A percentile compares a stretch with the other conserved stretches of the same genome.
Conservation (phyloP, 2,797 vertebrate genomes). For the Coracias cyanogaster region DNA sequence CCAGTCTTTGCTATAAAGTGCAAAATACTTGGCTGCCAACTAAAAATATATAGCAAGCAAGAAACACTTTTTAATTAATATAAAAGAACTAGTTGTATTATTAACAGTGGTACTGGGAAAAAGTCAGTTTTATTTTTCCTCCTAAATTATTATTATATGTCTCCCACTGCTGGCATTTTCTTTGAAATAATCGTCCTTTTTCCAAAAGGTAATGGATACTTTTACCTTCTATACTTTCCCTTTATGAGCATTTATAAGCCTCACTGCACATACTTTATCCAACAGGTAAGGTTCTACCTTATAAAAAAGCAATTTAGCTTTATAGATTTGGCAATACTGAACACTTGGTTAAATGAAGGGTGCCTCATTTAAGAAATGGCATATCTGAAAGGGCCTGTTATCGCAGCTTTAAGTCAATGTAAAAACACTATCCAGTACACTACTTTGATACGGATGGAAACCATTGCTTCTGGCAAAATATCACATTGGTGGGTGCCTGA, state of each 20-base stretch:
- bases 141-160: conserved; percentile 67
- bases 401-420: conserved; percentile 14
- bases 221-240: conserved; percentile 53
- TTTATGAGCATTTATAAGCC: conserved; percentile 71
- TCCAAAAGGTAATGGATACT: conserved; percentile 85
- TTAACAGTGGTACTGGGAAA: conserved; percentile 63
- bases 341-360: conserved; percentile 52
- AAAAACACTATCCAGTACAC: neutral
- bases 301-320: conserved; percentile 72
- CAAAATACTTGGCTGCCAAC: conserved; percentile 55
- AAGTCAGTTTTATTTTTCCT: conserved; percentile 66
- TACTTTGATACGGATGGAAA: conserved; percentile 6
- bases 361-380: conserved; percentile 49
- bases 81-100: conserved; percentile 64
- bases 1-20: conserved; percentile 55
- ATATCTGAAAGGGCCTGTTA: conserved; percentile 46
- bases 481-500: neutral
- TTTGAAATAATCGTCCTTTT: conserved; percentile 87
- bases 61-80: conserved; percentile 68
- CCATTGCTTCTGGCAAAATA: conserved; percentile 1
- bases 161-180: conserved; percentile 59
- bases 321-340: conserved; percentile 60
- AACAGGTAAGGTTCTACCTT: conserved; percentile 67
- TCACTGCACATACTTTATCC: conserved; percentile 69
- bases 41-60: conserved; percentile 56